Percentiles rank a stretch among this genome's conserved stretches.
Conservation (phyloP, 2,113 vertebrate species). For the Excalfactoria chinensis region DNA sequence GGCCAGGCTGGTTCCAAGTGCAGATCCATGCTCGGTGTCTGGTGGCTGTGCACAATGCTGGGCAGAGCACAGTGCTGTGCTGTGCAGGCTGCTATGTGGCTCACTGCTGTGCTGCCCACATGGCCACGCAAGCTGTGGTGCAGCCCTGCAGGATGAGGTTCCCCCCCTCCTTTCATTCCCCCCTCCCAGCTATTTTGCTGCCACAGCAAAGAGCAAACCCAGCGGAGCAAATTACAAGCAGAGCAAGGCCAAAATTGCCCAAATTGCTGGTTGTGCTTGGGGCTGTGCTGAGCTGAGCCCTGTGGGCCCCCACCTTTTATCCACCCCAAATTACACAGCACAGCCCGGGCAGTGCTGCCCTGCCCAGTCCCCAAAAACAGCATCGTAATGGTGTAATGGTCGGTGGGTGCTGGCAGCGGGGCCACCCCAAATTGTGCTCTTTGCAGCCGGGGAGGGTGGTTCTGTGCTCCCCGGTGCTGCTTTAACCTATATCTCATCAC, state of each 20-base stretch:
- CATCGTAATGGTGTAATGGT: conserved; percentile 17
- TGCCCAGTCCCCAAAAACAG: conserved; percentile 27
- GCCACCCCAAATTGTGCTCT: not conserved
- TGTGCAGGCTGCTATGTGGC: not conserved
- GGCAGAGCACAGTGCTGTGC: not conserved
- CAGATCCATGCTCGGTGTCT: no score
- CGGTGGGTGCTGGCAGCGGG: not conserved
- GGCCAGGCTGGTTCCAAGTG: not conserved
- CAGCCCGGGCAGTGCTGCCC: not conserved
- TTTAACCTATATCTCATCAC: not conserved
- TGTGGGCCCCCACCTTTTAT: not conserved
- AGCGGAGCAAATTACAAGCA: conserved; percentile 52
- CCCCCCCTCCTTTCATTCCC: not conserved
- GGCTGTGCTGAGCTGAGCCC: not conserved
- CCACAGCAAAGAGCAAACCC: conserved; percentile 19
- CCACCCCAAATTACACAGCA: conserved; percentile 60
- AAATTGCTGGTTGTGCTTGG: conserved; percentile 37
- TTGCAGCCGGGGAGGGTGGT: not conserved
- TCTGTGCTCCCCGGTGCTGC: not conserved
- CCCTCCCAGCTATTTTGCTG: not conserved
- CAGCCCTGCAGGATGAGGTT: not conserved
- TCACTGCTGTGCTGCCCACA: not conserved
- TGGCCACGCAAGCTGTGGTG: accelerated
- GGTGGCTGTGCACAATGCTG: not conserved
- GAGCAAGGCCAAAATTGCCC: not conserved